phyloP scores from a whole-genome alignment of 2,113 vertebrate species.

The Dromiciops gliroides region DNA sequence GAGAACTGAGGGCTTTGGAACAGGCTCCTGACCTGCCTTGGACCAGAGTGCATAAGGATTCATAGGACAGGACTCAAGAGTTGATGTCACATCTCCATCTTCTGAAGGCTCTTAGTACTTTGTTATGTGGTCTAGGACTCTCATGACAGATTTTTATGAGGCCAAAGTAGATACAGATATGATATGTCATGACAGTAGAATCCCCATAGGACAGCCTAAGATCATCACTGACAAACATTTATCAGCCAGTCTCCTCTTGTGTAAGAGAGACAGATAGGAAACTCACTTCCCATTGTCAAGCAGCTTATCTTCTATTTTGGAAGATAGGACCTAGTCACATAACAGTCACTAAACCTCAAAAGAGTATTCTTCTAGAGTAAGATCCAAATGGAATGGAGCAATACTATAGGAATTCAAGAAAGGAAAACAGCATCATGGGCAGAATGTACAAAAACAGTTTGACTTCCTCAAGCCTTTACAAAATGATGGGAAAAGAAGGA shows the following conservation, averaged over 20 bases:
- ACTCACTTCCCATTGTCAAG: background rate
- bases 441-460: background rate
- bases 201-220: background rate
- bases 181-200: background rate
- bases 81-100: background rate
- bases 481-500: background rate
- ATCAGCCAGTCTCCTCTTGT: background rate
- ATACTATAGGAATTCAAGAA: background rate
- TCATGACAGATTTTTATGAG: background rate
- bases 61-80: background rate
- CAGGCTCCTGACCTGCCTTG: background rate
- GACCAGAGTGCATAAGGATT: background rate
- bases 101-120: background rate
- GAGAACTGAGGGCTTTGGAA: conserved; percentile 5
- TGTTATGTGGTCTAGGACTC: background rate
- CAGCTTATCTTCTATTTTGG: background rate
- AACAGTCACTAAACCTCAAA: background rate
- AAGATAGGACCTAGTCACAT: background rate
- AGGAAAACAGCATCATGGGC: background rate
- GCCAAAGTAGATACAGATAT: background rate
- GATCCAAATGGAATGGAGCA: background rate
- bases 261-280: background rate
- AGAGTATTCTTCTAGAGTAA: background rate
- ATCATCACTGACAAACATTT: background rate
- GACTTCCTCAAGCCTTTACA: background rate